Base-by-base conservation (phyloP, 2,888 invertebrate species). In the Cetonia aurata region DNA sequence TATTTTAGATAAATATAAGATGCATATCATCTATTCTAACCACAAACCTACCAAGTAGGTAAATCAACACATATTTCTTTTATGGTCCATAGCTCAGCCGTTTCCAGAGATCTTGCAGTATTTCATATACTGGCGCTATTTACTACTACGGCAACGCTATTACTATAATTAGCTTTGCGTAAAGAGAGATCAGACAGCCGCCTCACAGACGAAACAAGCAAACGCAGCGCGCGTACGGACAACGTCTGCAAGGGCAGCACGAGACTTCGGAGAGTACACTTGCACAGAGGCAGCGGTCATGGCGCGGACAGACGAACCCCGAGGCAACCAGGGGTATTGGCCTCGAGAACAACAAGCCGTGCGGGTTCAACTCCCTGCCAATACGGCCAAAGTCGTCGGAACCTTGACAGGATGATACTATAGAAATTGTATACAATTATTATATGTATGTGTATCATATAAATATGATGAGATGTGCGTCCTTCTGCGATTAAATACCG, bases 301-400 rank as follows among this genome's bases (percentile, higher is more conserved):
- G 73, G 76, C 72, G 73, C 76, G 78, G 78, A 74, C 77, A 78
- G 79, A 78, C 77, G 69, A 74, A 75, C 76, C 78, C 75, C 73
- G 74, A 77, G 79, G 78, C 76, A 67, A 76, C 25, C 25, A 37
- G 37, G 77, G 77, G 75, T 77, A 79, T 76, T 74, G 78, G 75
- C 78, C 79, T 79, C 71, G 19, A 62, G 57, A 44, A 52, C 60
- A 69, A 71, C 71, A 69, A 67, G 37, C 10, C 71, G 42, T 19
- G 68, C 44, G 42, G 72, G 72, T 69, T 72, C 72, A 70, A 67
- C 66, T 65, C 57, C 67, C 69, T 70, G 57, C 68, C 70, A 67
- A 72, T 71, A 68, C 56, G 52, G 48, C 48, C 55, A 52, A 67
- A 67, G 60, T 59, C 62, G 33, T 12, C 50, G 33, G 68, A 72